Evolutionary conservation across 1,140 invertebrate species (phyloP), one percentile per base, ranked within the genome.

Genomic region (Neomicropteryx cornuta): DNA sequence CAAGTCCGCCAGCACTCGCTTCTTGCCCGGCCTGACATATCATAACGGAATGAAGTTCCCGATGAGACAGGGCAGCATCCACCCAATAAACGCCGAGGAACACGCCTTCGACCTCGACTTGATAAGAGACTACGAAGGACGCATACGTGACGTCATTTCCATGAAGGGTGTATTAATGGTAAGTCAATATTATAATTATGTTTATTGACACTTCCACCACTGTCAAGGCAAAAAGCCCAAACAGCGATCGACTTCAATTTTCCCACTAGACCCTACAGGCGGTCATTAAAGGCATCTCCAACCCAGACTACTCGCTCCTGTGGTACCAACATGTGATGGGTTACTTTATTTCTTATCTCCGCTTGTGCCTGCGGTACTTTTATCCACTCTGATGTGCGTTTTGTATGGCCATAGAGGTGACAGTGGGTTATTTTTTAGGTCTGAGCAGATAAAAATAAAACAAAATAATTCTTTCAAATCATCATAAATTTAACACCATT

Each of bases 11-110:
- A 52, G 72, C 41, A 58, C 60, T 20, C 74, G 71, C 33, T 78
- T 68, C 61, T 73, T 76, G 50, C 73, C 79, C 0, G 66, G 75
- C 45, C 58, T 80, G 41, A 70, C 66, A 28, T 61, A 71, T 46
- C 67, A 67, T 43, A 81, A 73, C 40, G 80, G 81, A 31, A 61
- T 75, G 10, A 70, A 76, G 48, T 77, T 77, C 62, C 74, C 76
- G 22, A 60, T 68, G 23, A 73, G 81, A 28, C 58, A 71, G 28
- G 69, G 76, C 51, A 66, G 78, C 50, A 63, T 66, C 16, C 53
- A 66, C 6, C 45, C 75, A 18, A 44, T 75, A 20, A 71, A 73
- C 18, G 53, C 68, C 14, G 39, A 62, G 3, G 58, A 75, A 2
- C 56, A 63, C 33, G 55, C 63, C 5, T 55, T 62, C 31, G 48